These are phyloP conservation scores for Psilanteris sp. DNA, from an alignment of 1,140 invertebrate species.

Conservation along the genomic window DNA sequence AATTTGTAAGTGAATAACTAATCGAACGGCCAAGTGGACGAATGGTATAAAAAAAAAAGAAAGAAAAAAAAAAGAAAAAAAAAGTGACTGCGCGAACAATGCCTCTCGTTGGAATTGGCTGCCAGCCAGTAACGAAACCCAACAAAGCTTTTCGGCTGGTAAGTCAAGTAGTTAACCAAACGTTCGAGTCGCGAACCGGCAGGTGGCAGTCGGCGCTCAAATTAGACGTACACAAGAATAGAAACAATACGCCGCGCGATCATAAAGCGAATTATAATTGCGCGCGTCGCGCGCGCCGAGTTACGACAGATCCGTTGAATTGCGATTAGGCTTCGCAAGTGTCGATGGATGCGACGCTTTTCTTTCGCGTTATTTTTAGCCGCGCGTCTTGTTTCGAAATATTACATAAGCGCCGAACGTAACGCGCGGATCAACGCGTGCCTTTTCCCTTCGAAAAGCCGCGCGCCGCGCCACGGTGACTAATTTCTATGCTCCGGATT, in stretches of 20 bases:
- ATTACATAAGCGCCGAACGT: no score
- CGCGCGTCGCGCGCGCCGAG: constrained; percentile 11
- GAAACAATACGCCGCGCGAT: constrained; percentile 37
- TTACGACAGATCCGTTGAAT: no score
- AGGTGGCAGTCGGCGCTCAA: constrained; percentile 56
- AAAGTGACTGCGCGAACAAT: constrained; percentile 28
- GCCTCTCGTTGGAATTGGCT: constrained; percentile 47
- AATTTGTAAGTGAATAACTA: constrained; percentile 26
- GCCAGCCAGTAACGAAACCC: constrained; percentile 45
- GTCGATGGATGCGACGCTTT: no score
- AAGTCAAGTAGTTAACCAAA: constrained; percentile 61
- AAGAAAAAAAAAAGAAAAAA: no score
- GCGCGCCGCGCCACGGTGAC: no score
- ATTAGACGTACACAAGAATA: constrained; percentile 43
- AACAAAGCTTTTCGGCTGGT: constrained; percentile 58
- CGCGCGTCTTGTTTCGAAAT: no score
- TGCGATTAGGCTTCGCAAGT: no score
- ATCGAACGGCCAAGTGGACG: constrained; percentile 15
- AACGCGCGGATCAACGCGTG: no score
- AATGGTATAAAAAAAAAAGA: no score
- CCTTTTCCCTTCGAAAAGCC: no score
- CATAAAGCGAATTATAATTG: constrained; percentile 50
- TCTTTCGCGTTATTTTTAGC: no score
- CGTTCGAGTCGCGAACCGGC: constrained; percentile 51
- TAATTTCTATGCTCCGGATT: no score